These are phyloP conservation scores for Oophaga pumilio DNA, from an alignment of 2,113 vertebrate species.

Conservation along the genomic window DNA sequence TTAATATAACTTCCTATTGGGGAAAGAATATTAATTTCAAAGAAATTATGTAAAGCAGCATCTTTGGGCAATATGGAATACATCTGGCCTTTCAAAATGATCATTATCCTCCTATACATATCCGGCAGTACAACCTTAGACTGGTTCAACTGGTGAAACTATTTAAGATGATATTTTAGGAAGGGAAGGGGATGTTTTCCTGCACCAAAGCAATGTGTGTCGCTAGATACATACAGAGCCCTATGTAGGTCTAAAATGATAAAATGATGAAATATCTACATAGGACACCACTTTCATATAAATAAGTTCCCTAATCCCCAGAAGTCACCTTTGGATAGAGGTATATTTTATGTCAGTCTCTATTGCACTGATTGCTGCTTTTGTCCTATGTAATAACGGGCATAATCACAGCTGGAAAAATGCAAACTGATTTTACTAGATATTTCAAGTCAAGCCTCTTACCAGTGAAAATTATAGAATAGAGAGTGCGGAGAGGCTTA, in stretches of 20 bases:
- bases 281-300: conserved; percentile 11
- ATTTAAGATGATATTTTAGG: background rate
- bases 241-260: background rate
- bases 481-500: conserved; percentile 38
- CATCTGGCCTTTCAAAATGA: background rate
- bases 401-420: conserved; percentile 57
- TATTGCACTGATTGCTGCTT: conserved; percentile 52
- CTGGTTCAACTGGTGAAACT: background rate
- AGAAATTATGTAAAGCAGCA: background rate
- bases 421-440: conserved; percentile 50
- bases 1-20: too few relatives aligned
- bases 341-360: conserved; percentile 39
- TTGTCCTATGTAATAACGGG: conserved; percentile 53
- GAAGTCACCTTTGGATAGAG: background rate
- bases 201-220: background rate
- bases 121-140: background rate
- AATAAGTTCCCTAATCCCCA: conserved; percentile 1
- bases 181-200: background rate
- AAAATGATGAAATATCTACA: background rate
- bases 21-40: background rate
- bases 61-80: background rate
- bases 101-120: background rate
- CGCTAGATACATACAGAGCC: background rate
- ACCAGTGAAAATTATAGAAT: conserved; percentile 51
- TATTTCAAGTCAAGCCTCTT: conserved; percentile 42